A percentile compares a stretch with the other conserved stretches of the same genome.
Conservation (phyloP, 2,888 invertebrate species). For the Heliconius erato region DNA sequence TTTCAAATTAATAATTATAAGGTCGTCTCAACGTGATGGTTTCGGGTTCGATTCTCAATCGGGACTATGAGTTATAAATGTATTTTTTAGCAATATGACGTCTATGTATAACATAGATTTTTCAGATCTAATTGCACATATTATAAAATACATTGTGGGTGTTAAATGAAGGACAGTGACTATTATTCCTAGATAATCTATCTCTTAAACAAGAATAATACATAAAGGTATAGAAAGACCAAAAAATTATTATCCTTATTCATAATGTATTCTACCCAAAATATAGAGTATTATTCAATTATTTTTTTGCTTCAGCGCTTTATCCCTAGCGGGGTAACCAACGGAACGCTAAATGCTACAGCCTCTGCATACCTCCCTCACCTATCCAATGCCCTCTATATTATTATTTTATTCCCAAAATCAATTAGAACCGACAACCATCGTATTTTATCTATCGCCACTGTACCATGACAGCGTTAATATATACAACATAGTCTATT, state of each 20-base stretch:
- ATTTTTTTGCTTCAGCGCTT: neutral
- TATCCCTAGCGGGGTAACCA: neutral
- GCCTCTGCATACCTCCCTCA: neutral
- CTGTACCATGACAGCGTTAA: neutral
- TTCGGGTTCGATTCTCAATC: neutral
- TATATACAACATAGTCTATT: neutral
- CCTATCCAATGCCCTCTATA: neutral
- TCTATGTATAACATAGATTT: too few relatives aligned
- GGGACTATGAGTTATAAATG: neutral
- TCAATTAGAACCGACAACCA: neutral
- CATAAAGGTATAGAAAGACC: too few relatives aligned
- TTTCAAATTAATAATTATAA: neutral
- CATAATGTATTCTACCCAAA: too few relatives aligned
- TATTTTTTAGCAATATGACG: too few relatives aligned
- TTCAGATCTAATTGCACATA: too few relatives aligned
- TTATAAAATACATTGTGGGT: too few relatives aligned
- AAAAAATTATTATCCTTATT: too few relatives aligned
- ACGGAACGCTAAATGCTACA: too few relatives aligned
- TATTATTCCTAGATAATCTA: too few relatives aligned
- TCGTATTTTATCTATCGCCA: neutral
- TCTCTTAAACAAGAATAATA: too few relatives aligned
- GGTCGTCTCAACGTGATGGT: neutral
- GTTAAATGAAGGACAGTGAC: too few relatives aligned
- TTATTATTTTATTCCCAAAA: neutral
- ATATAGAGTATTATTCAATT: too few relatives aligned